Percentiles rank a stretch among this genome's conserved stretches.
phyloP scores from a whole-genome alignment of 2,113 vertebrate genomes.

The Australoheros scitulus region DNA sequence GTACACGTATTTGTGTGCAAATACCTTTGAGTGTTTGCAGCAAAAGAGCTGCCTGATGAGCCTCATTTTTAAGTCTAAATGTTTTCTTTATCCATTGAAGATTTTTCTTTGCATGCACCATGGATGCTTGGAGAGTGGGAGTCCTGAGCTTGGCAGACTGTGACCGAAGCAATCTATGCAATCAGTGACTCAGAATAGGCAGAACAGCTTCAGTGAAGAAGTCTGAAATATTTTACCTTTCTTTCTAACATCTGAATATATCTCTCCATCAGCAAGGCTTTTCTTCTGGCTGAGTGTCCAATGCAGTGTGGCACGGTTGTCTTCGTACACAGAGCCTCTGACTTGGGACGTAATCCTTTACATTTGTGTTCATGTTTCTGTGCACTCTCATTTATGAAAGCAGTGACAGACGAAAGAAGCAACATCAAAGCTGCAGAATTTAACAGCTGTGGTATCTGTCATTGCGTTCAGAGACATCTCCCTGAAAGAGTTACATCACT shows the following conservation, averaged over 20 bases:
- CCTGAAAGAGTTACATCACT: constrained; percentile 17
- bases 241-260: constrained; percentile 28
- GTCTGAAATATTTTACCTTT: constrained; percentile 40
- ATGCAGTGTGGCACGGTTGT: constrained; percentile 25
- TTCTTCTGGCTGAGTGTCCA: constrained; percentile 51
- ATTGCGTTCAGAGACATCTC: constrained; percentile 42
- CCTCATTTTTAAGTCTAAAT: constrained; percentile 22
- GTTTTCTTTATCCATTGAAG: constrained; percentile 25
- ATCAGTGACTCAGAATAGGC: constrained; percentile 27
- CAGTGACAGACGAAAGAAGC: constrained; percentile 21
- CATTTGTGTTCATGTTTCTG: constrained; percentile 1
- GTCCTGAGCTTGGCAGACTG: constrained; percentile 30
- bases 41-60: background rate
- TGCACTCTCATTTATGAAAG: constrained; percentile 11
- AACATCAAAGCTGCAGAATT: constrained; percentile 43
- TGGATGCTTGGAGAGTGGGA: constrained; percentile 35
- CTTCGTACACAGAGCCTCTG: constrained; percentile 30
- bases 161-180: constrained; percentile 48
- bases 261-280: constrained; percentile 25
- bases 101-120: constrained; percentile 45
- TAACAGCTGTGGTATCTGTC: constrained; percentile 42
- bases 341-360: constrained; percentile 31
- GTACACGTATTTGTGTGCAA: background rate
- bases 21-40: background rate
- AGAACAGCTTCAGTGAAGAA: constrained; percentile 16